Evolutionary conservation across 1,140 invertebrate genomes (phyloP), one percentile per base, ranked within the genome.

Genomic region (Hyles euphorbiae): DNA sequence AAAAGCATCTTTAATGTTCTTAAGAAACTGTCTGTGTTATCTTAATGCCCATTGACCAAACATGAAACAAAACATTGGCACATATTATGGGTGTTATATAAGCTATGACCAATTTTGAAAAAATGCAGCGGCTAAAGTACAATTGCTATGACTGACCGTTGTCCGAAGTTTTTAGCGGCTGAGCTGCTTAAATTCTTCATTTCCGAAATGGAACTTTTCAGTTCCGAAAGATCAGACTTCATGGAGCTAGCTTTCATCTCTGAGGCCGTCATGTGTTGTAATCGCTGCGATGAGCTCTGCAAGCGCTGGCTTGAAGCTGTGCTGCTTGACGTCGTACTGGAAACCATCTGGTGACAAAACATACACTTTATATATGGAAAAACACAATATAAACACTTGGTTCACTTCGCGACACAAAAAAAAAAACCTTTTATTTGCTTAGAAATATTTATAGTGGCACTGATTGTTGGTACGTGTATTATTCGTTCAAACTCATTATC

Each of bases 121-220:
- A 46, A 11, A 43, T 46, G 3, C n/a, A n/a, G 8, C 8, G 36
- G 36, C 5, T 40, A 8, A 40, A 8, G 36, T 40, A 5, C 8
- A 11, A 52, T 34, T 36, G 40, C 32, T 44, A 52, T 53, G 40
- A 74, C 80, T 74, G 61, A 91, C 90, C 90, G 89, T 66, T 90
- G 82, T 68, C 89, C 85, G 65, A 91, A 87, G 72, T 88, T 89
- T 61, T 91, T 73, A 62, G 90, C 83, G 59, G 88, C 85, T 47
- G 84, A 76, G 59, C 85, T 91, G 71, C 90, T 91, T 46, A 91
- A 70, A 66, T 91, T 86, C 76, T 94, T 94, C 91, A 95, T 94
- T 89, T 95, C 94, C 33, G 93, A 94, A 82, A 95, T 94, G 69
- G 93, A 93, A 73, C 92, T 93, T 81, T 95, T 93, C 48, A 95